Evolutionary conservation across 2,888 invertebrate species (phyloP).

Genomic region (Anaspis maculata): DNA sequence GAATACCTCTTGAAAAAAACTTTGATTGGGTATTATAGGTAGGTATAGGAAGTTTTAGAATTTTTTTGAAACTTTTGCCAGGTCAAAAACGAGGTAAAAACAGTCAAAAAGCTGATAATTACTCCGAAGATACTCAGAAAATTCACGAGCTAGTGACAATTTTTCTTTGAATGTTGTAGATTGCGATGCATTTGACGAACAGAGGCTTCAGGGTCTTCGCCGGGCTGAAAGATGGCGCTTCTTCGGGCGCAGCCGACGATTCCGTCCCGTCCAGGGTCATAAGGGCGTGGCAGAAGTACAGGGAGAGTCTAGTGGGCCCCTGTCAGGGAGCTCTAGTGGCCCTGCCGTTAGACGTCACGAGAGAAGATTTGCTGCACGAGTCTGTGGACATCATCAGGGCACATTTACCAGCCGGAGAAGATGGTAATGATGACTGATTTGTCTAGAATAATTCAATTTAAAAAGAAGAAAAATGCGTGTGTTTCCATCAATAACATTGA

Average conservation of each 20-base stretch:
- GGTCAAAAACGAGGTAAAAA: too few relatives aligned
- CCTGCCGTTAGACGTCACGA: conserved; percentile 67
- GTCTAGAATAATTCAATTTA: too few relatives aligned
- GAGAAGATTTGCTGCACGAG: conserved; percentile 72
- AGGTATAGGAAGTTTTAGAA: too few relatives aligned
- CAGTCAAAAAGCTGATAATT: too few relatives aligned
- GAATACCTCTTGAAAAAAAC: neutral
- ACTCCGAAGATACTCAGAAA: too few relatives aligned
- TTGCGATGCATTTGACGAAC: conserved; percentile 62
- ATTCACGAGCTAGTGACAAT: too few relatives aligned
- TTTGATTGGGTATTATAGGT: too few relatives aligned
- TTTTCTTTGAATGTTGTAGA: too few relatives aligned
- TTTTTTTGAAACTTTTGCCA: too few relatives aligned
- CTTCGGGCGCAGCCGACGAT: conserved; percentile 49
- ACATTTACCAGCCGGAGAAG: conserved; percentile 74
- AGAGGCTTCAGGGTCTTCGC: conserved; percentile 73
- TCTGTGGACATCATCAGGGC: conserved; percentile 70
- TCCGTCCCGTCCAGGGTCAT: conserved; percentile 50
- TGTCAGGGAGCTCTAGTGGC: conserved; percentile 50
- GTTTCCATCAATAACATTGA: too few relatives aligned
- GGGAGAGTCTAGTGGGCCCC: conserved; percentile 33
- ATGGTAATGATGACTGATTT: too few relatives aligned
- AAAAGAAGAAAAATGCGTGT: too few relatives aligned
- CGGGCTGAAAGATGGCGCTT: conserved; percentile 52
- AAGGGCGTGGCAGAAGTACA: conserved; percentile 44